Conservation (phyloP, 2,113 vertebrate genomes). For the Laticauda colubrina region DNA sequence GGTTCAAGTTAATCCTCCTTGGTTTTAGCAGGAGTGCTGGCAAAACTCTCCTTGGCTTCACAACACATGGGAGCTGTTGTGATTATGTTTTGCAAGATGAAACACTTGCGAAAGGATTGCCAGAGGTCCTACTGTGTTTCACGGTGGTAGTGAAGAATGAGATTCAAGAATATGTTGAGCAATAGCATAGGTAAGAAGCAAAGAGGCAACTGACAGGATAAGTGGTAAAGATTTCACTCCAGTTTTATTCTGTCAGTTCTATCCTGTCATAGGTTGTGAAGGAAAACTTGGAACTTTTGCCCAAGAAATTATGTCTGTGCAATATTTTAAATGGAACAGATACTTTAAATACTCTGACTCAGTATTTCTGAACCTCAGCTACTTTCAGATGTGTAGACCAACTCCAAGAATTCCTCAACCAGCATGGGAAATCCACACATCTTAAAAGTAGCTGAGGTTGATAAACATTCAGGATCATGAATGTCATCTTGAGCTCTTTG, state of each 20-base stretch:
- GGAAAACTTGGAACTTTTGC: neutral
- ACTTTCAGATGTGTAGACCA: neutral
- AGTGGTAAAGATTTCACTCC: neutral
- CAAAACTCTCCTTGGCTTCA: slow-evolving; percentile 46
- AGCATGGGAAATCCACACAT: neutral
- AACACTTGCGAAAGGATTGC: slow-evolving; percentile 46
- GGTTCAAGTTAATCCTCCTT: slow-evolving; percentile 59
- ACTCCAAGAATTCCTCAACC: neutral
- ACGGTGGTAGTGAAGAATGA: slow-evolving; percentile 35
- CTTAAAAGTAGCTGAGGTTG: neutral
- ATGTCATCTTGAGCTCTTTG: neutral
- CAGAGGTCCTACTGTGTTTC: slow-evolving; percentile 49
- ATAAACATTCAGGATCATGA: neutral
- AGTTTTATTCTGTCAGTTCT: neutral
- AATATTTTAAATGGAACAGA: neutral
- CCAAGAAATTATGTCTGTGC: neutral
- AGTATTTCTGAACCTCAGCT: neutral
- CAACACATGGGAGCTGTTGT: slow-evolving; percentile 7
- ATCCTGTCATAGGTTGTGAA: neutral
- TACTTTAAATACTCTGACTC: neutral
- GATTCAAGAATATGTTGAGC: slow-evolving; percentile 51
- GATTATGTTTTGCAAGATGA: slow-evolving; percentile 1
- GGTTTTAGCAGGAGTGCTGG: slow-evolving; percentile 34
- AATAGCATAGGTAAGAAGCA: neutral
- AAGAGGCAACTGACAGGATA: neutral